Evolutionary conservation across 2,797 vertebrate species (phyloP), one percentile per base, ranked within the genome.

Genomic region (Sebastes jordani): DNA sequence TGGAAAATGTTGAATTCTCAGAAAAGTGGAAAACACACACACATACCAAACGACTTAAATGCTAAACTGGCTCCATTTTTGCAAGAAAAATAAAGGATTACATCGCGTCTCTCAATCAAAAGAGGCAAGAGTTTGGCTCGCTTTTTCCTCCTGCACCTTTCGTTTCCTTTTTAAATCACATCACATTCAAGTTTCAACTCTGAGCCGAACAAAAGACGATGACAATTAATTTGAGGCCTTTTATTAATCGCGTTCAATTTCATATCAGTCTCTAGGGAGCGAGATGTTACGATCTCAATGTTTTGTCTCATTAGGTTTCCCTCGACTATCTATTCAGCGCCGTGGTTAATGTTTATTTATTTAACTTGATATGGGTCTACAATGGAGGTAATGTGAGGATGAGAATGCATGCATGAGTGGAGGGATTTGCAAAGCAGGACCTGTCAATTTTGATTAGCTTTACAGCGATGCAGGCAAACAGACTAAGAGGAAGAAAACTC

Each of bases 391-490:
- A 87, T 80, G 86, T 70, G 85, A 61, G 88, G 89, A 93, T 88
- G 88, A 86, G 82, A 89, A 86, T 55, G 76, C 83, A 86, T 67
- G 88, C 85, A 77, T 76, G 73, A 92, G 75, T 84, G 81, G 81
- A 91, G 75, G 71, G 77, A 91, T 89, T 83, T 87, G 84, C 70
- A 76, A 91, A 90, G 89, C 67, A 76, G 52, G 65, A 87, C 81
- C 86, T 89, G 92, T 89, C 90, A 91, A 85, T 87, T 92, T 66
- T 85, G 87, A 94, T 94, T 91, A 94, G 78, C 36, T 58, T 81
- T 36, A 49, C 54, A n/a, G 71, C 3, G 4, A 42, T 46, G 60
- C 38, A 62, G 63, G 64, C 14, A 38, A 25, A 59, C 65, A 85
- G 74, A 86, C 71, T 81, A 82, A 89, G 85, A 3, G 38, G 14